Evolutionary conservation across 1,140 invertebrate genomes (phyloP).

Genomic region (Anastrepha ludens): DNA sequence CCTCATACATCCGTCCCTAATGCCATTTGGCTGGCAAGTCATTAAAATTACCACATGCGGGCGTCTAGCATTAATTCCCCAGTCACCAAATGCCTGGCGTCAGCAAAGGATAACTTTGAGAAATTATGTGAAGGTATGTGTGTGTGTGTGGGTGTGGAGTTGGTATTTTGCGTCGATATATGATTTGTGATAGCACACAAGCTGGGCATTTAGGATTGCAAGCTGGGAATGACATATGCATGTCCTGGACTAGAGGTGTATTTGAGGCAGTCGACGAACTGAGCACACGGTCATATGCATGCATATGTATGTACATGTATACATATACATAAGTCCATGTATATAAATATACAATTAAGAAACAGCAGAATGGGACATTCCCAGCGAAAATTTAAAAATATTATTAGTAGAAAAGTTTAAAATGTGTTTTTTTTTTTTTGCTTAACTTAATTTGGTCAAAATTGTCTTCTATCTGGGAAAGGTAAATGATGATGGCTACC

Average conservation of each 20-base stretch:
- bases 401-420: too few relatives aligned
- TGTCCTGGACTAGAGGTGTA: not conserved
- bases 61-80: not conserved
- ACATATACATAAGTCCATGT: too few relatives aligned
- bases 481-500: too few relatives aligned
- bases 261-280: too few relatives aligned
- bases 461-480: too few relatives aligned
- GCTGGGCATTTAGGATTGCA: not conserved
- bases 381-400: too few relatives aligned
- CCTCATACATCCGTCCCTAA: not conserved
- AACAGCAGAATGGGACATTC: too few relatives aligned
- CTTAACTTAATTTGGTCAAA: too few relatives aligned
- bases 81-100: not conserved
- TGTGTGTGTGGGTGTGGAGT: not conserved
- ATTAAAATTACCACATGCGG: constrained; percentile 34
- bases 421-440: too few relatives aligned
- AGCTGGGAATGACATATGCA: not conserved
- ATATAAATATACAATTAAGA: too few relatives aligned
- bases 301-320: too few relatives aligned
- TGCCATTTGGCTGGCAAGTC: not conserved
- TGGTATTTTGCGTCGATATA: constrained; percentile 4
- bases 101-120: not conserved
- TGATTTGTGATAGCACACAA: constrained; percentile 21
- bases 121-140: not conserved
- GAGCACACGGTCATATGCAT: too few relatives aligned